Percentiles rank a stretch among this genome's conserved stretches.
phyloP scores from a whole-genome alignment of 2,113 vertebrate species.

The Phyllostomus hastatus region DNA sequence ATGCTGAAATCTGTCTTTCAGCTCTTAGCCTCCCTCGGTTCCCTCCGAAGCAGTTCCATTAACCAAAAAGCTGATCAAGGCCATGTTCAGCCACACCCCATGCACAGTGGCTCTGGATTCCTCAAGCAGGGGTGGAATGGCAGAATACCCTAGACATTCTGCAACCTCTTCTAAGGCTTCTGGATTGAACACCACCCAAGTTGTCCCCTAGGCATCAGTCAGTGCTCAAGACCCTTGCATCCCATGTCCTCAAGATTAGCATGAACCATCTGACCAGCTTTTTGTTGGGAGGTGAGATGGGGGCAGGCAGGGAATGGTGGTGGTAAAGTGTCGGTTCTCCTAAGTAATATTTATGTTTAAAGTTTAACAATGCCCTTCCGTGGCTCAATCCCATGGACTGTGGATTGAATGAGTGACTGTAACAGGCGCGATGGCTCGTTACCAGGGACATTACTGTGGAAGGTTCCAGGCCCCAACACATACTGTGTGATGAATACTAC shows the following conservation, averaged over 20 bases:
- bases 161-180: neutral
- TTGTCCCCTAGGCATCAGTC: neutral
- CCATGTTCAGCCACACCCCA: neutral
- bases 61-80: neutral
- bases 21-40: neutral
- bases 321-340: neutral
- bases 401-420: neutral
- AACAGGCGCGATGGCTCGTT: neutral
- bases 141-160: neutral
- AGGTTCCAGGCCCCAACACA: neutral
- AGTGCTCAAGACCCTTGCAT: neutral
- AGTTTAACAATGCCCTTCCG: neutral
- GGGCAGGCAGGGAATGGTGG: neutral
- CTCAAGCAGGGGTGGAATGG: neutral
- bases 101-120: neutral
- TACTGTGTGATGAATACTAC: neutral
- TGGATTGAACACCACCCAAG: neutral
- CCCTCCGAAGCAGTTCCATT: neutral
- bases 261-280: neutral
- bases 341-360: neutral
- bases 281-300: rapidly evolving
- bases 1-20: neutral
- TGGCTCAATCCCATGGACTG: neutral
- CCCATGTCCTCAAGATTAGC: neutral
- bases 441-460: neutral